Conservation (phyloP, 2,888 invertebrate genomes). For the Hirtodrosophila confusa region DNA sequence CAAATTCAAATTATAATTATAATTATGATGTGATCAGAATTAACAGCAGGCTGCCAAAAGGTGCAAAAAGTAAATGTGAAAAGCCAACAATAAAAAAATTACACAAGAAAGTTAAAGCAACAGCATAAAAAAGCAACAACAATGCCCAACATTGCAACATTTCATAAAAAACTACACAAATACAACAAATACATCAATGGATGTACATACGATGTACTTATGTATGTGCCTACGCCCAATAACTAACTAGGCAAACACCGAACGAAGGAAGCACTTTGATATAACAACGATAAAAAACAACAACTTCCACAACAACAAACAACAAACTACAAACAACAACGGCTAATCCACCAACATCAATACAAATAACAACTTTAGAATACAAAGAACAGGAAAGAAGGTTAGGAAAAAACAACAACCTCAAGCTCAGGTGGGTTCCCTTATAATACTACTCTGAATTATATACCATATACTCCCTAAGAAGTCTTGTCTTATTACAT, state of each 20-base stretch:
- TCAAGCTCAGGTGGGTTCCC: slow-evolving; percentile 23
- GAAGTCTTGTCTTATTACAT: too few species aligned
- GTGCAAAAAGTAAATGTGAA: slow-evolving; percentile 23
- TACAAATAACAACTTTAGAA: slow-evolving; percentile 5
- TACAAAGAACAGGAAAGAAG: slow-evolving; percentile 4
- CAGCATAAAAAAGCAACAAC: slow-evolving; percentile 2
- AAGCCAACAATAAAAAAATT: slow-evolving; percentile 12
- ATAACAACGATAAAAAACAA: background rate
- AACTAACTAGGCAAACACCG: slow-evolving; percentile 26
- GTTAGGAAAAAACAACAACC: slow-evolving; percentile 1
- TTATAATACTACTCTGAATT: too few species aligned
- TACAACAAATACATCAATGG: slow-evolving; percentile 15
- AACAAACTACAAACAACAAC: slow-evolving; percentile 13
- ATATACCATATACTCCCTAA: too few species aligned
- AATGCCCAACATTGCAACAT: slow-evolving; percentile 34
- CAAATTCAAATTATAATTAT: slow-evolving; percentile 14
- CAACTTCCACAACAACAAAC: slow-evolving; percentile 10
- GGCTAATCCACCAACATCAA: slow-evolving; percentile 10
- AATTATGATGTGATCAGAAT: slow-evolving; percentile 39
- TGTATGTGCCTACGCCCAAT: slow-evolving; percentile 18
- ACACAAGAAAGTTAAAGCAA: slow-evolving; percentile 14
- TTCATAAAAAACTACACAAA: slow-evolving; percentile 10
- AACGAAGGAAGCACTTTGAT: slow-evolving; percentile 8
- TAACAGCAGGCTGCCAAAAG: slow-evolving; percentile 26
- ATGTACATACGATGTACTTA: slow-evolving; percentile 11